These are phyloP conservation scores for Trissolcus basalis DNA, from an alignment of 1,140 invertebrate genomes.

Conservation along the genomic window DNA sequence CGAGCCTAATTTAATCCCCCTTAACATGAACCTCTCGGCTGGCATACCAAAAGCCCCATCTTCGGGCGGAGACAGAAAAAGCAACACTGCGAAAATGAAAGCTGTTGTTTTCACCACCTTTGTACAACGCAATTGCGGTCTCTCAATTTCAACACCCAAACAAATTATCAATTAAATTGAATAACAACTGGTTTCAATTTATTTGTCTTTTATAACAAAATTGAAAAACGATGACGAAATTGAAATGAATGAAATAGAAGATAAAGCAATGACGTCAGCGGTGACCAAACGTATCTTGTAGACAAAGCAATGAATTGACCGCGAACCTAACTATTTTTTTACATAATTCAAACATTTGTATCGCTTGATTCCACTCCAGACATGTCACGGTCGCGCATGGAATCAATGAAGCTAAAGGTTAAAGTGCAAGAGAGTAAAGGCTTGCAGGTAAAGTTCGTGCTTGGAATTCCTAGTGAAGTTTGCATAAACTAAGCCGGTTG, in stretches of 20 bases:
- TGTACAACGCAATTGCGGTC: too few species aligned
- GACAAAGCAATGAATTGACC: conserved; percentile 1
- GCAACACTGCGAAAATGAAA: neutral
- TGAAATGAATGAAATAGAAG: too few species aligned
- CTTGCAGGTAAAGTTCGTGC: conserved; percentile 56
- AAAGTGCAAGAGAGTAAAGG: conserved; percentile 58
- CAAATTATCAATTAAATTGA: too few species aligned
- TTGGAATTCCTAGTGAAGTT: conserved; percentile 48
- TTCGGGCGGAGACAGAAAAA: neutral
- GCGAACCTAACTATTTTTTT: conserved; percentile 17
- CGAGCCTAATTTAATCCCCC: conserved; percentile 70
- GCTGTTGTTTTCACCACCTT: neutral
- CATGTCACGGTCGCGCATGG: conserved; percentile 47
- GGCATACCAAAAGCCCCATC: conserved; percentile 20
- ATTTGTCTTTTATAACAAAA: too few species aligned
- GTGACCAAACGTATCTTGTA: neutral
- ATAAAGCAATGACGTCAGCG: too few species aligned
- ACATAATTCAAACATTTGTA: conserved; percentile 51
- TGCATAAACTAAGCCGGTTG: conserved; percentile 36
- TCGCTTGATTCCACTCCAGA: conserved; percentile 45
- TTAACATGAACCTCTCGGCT: conserved; percentile 28
- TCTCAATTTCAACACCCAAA: too few species aligned
- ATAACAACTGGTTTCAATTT: too few species aligned
- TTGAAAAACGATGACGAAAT: too few species aligned
- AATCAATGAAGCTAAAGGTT: conserved; percentile 60